Evolutionary conservation across 2,797 vertebrate species (phyloP), one percentile per base, ranked within the genome.

Genomic region (Cryptoprocta ferox): DNA sequence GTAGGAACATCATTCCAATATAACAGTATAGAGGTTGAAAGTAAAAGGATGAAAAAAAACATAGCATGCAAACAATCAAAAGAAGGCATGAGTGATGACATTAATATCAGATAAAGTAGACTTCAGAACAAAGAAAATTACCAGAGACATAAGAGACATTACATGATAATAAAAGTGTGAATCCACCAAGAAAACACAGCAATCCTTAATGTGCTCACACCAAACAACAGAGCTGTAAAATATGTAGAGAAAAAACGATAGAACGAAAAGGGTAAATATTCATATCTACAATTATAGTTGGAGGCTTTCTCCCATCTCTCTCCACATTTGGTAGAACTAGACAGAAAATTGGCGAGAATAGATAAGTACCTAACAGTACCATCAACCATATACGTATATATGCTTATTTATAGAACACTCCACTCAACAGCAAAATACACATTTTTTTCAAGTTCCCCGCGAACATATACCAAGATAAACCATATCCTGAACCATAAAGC

Each of bases 1-100:
- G 21, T 39, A 28, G 65, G 48, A 87, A 93, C 53, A 70, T 21
- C 63, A 18, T 84, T 80, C 30, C 45, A 75, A 45, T 73, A 50
- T 68, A 94, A 76, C 48, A 81, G 78, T 75, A 63, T 39, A 61
- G 37, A 89, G n/a, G 66, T 50, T 78, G 8, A 81, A 95, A 95
- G n/a, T 66, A 59, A 89, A 94, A 92, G 24, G 48, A 90, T 63
- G 48, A 11, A 16, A 48, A 89, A 92, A 88, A 24, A 63, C 18
- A 13, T 48, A 86, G n/a, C 32, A 76, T 32, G 21, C 21, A 78
- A 79, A 82, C 39, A 68, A 78, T 48, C 13, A 48, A 59, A 93
- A 81, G 61, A 91, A 93, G 89, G 50, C 37, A 81, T 37, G 8
- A 39, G 21, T 68, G 32, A 35, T 9, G 50, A 45, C 5, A 9